Base-by-base conservation (phyloP, 2,113 vertebrate species). In the Holacanthus passer region DNA sequence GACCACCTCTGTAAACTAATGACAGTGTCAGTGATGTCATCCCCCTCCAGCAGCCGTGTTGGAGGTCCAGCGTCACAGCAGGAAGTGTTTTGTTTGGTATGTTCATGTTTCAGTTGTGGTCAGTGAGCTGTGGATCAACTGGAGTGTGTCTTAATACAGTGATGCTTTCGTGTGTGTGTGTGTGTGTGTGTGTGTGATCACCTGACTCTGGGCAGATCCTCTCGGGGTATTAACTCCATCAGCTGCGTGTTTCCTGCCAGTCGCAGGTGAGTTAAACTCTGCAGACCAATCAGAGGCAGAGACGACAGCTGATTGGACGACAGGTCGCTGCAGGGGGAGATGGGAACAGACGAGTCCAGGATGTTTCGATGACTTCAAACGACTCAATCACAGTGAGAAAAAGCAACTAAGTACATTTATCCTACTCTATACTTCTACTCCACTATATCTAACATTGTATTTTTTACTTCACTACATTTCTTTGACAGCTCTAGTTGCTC, bases 121-220 rank as follows among this genome's bases (percentile, higher is more conserved):
- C 4, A 37, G 35, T 37, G 35, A 37, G 7, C 35, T 37, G 35
- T 37, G 35, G n/a, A n/a, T n/a, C n/a, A n/a, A n/a, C 47, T 43
- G 47, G 13, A 17, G 31, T 59, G 45, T 53, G n/a, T 52, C 22
- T 52, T n/a, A n/a, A n/a, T 48, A 20, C 47, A 48, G 8, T 20
- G 7, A 48, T 8, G 19, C 47, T 20, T 50, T 48, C 11, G 19
- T 68, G 67, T 41, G 52, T 53, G 52, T 27, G 52, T 55, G 35
- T 22, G 35, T 56, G 35, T 65, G 31, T 56, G 59, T 53, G 56
- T 69, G 52, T 60, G 19, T 39, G 37, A 45, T 27, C 56, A 98
- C 98, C 97, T 98, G 93, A 99, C 96, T 84, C 97, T 96, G 90
- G 96, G 97, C 93, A 99, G 97, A 86, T 95, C 96, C 90, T 98